Percentiles rank a stretch among this genome's conserved stretches.
phyloP scores from a whole-genome alignment of 2,888 invertebrate species.

The Eristalinus aeneus region DNA sequence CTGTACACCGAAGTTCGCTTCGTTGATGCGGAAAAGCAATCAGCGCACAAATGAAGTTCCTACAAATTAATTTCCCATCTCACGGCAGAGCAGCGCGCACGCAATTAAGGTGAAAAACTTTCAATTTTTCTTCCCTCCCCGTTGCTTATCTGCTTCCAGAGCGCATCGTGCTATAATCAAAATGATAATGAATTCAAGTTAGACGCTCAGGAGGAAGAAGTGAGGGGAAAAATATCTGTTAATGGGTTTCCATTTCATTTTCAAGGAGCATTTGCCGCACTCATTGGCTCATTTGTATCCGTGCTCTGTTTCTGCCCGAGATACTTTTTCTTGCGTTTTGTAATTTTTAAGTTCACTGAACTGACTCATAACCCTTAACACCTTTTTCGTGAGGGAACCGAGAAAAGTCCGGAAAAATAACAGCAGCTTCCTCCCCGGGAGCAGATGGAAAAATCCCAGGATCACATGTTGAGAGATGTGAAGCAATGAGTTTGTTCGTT shows the following conservation, averaged over 20 bases:
- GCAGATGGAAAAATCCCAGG: slow-evolving; percentile 50
- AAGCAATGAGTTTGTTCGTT: slow-evolving; percentile 4
- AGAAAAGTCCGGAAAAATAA: background rate
- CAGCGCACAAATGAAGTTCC: slow-evolving; percentile 56
- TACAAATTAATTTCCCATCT: slow-evolving; percentile 49
- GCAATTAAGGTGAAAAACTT: slow-evolving; percentile 33
- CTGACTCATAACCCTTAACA: slow-evolving; percentile 66
- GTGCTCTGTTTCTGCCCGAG: background rate
- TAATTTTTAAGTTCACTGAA: slow-evolving; percentile 65
- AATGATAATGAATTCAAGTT: slow-evolving; percentile 64
- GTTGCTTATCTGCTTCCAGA: background rate
- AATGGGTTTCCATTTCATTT: slow-evolving; percentile 67
- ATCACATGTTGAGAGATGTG: slow-evolving; percentile 32
- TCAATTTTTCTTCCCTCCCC: background rate
- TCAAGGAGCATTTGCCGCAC: slow-evolving; percentile 34
- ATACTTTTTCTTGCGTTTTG: slow-evolving; percentile 4
- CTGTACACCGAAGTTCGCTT: background rate
- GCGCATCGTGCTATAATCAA: slow-evolving; percentile 55
- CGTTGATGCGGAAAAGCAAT: slow-evolving; percentile 46
- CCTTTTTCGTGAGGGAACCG: slow-evolving; percentile 28
- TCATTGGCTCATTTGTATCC: slow-evolving; percentile 63
- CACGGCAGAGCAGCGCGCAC: slow-evolving; percentile 9
- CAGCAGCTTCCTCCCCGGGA: background rate
- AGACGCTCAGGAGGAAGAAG: background rate
- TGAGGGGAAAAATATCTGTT: slow-evolving; percentile 30